phyloP scores from a whole-genome alignment of 2,888 invertebrate species.

The Zele albiditarsus region DNA sequence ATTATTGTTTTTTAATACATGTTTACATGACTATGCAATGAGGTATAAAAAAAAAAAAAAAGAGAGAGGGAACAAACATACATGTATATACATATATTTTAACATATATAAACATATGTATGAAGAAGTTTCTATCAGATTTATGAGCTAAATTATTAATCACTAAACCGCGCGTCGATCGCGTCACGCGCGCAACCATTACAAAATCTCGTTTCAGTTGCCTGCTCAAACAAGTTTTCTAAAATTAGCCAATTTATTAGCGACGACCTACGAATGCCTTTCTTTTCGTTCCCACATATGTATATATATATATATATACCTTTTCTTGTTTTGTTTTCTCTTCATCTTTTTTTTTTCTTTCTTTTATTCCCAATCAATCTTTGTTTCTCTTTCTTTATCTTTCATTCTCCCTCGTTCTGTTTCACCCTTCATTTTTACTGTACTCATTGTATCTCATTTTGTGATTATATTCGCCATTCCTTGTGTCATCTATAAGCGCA shows the following conservation, averaged over 20 bases:
- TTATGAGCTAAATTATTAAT: conserved; percentile 28
- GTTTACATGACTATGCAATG: neutral
- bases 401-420: conserved; percentile 22
- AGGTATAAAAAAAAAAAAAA: neutral
- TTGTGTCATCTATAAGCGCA: conserved; percentile 20
- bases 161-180: conserved; percentile 27
- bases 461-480: conserved; percentile 49
- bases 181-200: conserved; percentile 48
- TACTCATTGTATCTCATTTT: conserved; percentile 39
- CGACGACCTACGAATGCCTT: conserved; percentile 56
- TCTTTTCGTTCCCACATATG: conserved; percentile 45
- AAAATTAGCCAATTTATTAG: conserved; percentile 61
- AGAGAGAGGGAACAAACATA: neutral
- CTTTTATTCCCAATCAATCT: conserved; percentile 16
- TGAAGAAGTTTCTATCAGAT: conserved; percentile 22
- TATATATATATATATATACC: conserved; percentile 32
- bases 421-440: conserved; percentile 13
- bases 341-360: conserved; percentile 10
- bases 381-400: conserved; percentile 36
- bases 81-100: neutral
- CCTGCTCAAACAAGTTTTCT: conserved; percentile 56
- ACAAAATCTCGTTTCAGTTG: conserved; percentile 54
- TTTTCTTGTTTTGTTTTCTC: neutral
- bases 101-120: conserved; percentile 1
- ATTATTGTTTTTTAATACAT: conserved; percentile 34